phyloP scores from a whole-genome alignment of 2,113 vertebrate genomes.

The Danionella cerebrum region DNA sequence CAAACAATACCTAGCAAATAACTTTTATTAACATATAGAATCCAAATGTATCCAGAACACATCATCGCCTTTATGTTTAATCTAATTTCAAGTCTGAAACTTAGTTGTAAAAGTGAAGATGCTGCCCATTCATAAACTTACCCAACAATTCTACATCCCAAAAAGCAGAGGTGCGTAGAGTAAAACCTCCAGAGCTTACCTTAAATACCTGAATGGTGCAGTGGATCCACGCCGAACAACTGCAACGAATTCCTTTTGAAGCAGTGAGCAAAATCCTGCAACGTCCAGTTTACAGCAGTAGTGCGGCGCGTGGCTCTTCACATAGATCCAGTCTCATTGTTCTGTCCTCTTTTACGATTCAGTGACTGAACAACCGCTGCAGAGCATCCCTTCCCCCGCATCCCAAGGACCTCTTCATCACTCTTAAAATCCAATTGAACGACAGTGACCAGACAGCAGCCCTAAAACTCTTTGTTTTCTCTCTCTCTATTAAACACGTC shows the following conservation, averaged over 20 bases:
- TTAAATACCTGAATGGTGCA: conserved; percentile 23
- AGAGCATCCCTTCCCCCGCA: conserved; percentile 13
- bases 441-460: background rate
- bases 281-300: conserved; percentile 33
- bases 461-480: conserved; percentile 4
- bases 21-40: too few relatives aligned
- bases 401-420: conserved; percentile 25
- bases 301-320: conserved; percentile 12
- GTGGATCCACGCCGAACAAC: conserved; percentile 10
- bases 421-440: conserved; percentile 19
- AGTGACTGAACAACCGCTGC: conserved; percentile 25
- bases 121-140: conserved; percentile 14
- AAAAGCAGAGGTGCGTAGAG: background rate
- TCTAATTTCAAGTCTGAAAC: too few relatives aligned
- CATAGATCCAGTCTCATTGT: conserved; percentile 27
- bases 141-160: background rate
- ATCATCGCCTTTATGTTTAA: too few relatives aligned
- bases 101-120: background rate
- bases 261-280: conserved; percentile 37
- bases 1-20: too few relatives aligned
- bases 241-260: conserved; percentile 30
- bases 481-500: background rate
- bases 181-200: background rate
- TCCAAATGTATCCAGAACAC: too few relatives aligned
- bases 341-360: conserved; percentile 33